These are phyloP conservation scores for Metopolophium dirhodum DNA, from an alignment of 1,140 invertebrate genomes.

Conservation along the genomic window DNA sequence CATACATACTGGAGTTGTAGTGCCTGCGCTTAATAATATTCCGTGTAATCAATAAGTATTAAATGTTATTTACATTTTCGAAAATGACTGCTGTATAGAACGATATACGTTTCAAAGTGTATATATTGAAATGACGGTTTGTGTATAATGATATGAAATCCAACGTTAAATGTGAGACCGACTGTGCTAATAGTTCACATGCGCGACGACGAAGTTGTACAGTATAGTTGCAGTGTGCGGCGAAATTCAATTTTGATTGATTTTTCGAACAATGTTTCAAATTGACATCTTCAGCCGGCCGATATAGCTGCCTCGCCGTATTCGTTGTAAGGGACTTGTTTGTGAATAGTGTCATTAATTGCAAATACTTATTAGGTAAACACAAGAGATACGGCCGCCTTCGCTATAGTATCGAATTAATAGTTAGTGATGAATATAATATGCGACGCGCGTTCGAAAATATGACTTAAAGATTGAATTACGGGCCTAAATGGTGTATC, in stretches of 20 bases:
- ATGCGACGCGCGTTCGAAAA: neutral
- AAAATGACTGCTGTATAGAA: neutral
- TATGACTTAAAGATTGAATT: conserved; percentile 45
- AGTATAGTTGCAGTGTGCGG: neutral
- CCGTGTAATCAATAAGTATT: neutral
- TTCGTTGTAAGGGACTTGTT: conserved; percentile 7
- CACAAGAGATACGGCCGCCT: no score
- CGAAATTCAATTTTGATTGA: conserved; percentile 28
- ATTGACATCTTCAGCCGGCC: neutral
- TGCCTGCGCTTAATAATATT: neutral
- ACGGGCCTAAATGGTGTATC: neutral
- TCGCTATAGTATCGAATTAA: neutral
- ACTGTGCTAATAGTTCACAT: neutral
- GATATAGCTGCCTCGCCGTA: neutral
- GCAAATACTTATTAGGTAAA: conserved; percentile 39
- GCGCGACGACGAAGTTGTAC: neutral
- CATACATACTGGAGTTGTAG: neutral
- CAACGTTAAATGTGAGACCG: neutral
- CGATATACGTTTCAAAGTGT: conserved; percentile 1
- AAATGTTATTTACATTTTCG: neutral
- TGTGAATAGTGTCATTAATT: conserved; percentile 45
- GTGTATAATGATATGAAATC: neutral
- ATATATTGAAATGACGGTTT: neutral
- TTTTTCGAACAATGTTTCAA: conserved; percentile 43
- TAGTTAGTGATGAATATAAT: neutral